Evolutionary conservation across 2,888 invertebrate genomes (phyloP).

Genomic region (Prosapia bicincta): DNA sequence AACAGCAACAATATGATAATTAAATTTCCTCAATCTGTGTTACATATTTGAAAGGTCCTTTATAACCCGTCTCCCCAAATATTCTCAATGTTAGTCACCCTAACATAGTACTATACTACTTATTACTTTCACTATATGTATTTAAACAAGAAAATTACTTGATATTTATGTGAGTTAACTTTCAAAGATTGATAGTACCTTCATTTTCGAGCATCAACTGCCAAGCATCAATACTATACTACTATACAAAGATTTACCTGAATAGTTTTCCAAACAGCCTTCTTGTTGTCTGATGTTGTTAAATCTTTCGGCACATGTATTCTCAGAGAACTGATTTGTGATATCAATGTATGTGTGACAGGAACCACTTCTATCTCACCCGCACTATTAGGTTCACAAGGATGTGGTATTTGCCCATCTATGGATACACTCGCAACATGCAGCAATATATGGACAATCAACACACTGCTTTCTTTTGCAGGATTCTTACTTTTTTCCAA

Average conservation of each 20-base stretch:
- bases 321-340: slow-evolving; percentile 84
- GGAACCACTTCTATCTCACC: slow-evolving; percentile 90
- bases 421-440: slow-evolving; percentile 61
- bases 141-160: no score
- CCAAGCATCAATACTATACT: no score
- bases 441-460: slow-evolving; percentile 80
- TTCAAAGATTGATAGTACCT: no score
- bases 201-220: no score
- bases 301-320: slow-evolving; percentile 90
- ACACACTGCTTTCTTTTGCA: slow-evolving; percentile 57
- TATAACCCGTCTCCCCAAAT: no score
- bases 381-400: slow-evolving; percentile 64
- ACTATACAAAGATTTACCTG: slow-evolving; percentile 45
- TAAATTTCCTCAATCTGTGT: no score
- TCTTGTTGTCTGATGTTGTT: slow-evolving; percentile 76
- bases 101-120: no score
- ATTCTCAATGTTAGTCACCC: no score
- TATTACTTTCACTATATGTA: no score
- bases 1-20: no score
- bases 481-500: slow-evolving; percentile 48
- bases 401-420: slow-evolving; percentile 59
- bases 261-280: slow-evolving; percentile 79
- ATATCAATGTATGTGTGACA: slow-evolving; percentile 75
- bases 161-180: no score
- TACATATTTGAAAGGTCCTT: no score